Evolutionary conservation across 2,797 vertebrate species (phyloP), one percentile per base, ranked within the genome.

Genomic region (Cottoperca gobio): DNA sequence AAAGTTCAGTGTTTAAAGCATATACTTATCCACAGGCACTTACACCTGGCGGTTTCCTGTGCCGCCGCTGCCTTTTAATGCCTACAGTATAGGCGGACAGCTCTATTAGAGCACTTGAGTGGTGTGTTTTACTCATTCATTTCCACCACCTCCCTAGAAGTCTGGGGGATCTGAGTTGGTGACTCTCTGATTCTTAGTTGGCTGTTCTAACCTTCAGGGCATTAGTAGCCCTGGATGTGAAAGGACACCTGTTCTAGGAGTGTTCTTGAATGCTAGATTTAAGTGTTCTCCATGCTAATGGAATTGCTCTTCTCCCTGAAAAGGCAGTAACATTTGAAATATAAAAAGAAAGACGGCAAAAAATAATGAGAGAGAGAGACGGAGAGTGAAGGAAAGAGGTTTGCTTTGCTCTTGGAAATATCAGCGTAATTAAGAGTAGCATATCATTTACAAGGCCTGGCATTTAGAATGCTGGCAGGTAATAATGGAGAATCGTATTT

Each of bases 361-460:
- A 23, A 49, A 33, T n/a, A n/a, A n/a, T n/a, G n/a, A 33, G 31
- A n/a, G n/a, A 68, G 52, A 37, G 46, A 69, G 37, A 16, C 11
- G 21, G 21, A 2, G 53, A 55, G 60, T 48, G 60, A 61, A 76
- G 21, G 59, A 80, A 63, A 79, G 83, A 74, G 50, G 72, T 85
- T 88, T 88, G 75, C 86, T 90, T 87, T 81, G 82, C 88, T 84
- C 77, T 77, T 83, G 76, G 78, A 93, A 92, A 93, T 92, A 91
- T 91, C 88, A 90, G 71, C 21, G 58, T 90, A 92, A 93, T 93
- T 91, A 91, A 86, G 59, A 79, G 76, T 57, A 84, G 90, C 90
- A 83, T 89, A 89, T 92, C 72, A 91, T 92, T 94, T 92, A 90
- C 88, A 90, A 91, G 70, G 62, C 70, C 63, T 94, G 93, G 93